Evolutionary conservation across 2,113 vertebrate species (phyloP).

Genomic region (Labeo catla): DNA sequence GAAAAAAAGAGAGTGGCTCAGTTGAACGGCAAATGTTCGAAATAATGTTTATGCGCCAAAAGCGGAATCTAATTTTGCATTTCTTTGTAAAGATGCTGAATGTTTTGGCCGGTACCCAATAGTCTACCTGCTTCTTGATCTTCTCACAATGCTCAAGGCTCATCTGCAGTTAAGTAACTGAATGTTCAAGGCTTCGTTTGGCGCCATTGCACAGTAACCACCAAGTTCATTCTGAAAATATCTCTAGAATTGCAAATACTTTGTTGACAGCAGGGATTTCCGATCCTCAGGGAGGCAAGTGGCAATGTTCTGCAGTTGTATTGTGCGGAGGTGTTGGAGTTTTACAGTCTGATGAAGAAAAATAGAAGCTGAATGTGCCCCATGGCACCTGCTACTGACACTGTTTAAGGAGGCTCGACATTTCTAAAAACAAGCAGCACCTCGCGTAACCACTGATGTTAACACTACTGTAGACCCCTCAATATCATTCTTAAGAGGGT

Average conservation of each 20-base stretch:
- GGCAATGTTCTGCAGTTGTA: conserved; percentile 19
- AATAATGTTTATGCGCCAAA: too few relatives aligned
- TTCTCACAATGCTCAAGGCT: conserved; percentile 8
- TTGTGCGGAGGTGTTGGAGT: conserved; percentile 4
- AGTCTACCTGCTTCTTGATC: not conserved
- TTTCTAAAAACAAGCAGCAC: not conserved
- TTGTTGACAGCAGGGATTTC: conserved; percentile 28
- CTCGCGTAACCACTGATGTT: not conserved
- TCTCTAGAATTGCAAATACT: conserved; percentile 18
- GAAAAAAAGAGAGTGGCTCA: too few relatives aligned
- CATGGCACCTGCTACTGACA: conserved; percentile 13
- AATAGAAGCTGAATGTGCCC: conserved; percentile 14
- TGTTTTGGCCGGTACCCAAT: not conserved
- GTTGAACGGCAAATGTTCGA: too few relatives aligned
- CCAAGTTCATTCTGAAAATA: not conserved
- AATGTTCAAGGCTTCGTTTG: not conserved
- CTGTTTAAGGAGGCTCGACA: conserved; percentile 1
- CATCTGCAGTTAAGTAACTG: not conserved
- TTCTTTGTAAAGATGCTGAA: not conserved
- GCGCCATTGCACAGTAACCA: not conserved
- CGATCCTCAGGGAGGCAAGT: conserved; percentile 13
- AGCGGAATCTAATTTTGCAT: not conserved
- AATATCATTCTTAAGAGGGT: not conserved
- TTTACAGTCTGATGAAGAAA: conserved; percentile 28
- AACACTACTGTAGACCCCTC: not conserved